Conservation (phyloP, 1,140 invertebrate genomes). For the Calycopis cecrops region DNA sequence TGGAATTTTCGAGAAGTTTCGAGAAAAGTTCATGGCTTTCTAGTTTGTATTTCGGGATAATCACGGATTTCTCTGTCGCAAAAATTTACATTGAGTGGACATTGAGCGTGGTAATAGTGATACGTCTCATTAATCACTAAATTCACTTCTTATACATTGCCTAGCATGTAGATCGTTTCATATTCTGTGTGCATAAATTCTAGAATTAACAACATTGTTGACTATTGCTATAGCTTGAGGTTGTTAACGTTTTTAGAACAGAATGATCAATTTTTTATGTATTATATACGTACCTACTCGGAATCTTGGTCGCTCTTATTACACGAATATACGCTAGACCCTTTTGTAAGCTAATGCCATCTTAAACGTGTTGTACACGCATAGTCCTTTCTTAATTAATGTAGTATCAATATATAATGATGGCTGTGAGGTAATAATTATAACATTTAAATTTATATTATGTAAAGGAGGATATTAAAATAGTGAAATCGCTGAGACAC, state of each 20-base stretch:
- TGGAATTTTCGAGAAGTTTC: too few species aligned
- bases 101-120: too few species aligned
- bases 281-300: constrained; percentile 64
- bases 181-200: constrained; percentile 67
- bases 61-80: too few species aligned
- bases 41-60: too few species aligned
- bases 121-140: neutral
- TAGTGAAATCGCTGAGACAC: constrained; percentile 47
- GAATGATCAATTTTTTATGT: constrained; percentile 70
- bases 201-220: constrained; percentile 73
- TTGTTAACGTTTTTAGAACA: constrained; percentile 74
- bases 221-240: constrained; percentile 75
- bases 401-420: constrained; percentile 75
- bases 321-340: constrained; percentile 68
- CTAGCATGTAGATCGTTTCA: constrained; percentile 43
- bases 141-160: constrained; percentile 27
- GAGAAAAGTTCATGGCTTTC: too few species aligned
- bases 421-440: constrained; percentile 73
- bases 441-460: constrained; percentile 73
- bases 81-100: too few species aligned
- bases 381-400: constrained; percentile 71
- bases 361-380: constrained; percentile 64
- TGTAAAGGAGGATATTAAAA: constrained; percentile 63
- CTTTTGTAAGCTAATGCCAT: constrained; percentile 70
- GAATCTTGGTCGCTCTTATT: constrained; percentile 61